Conservation (phyloP, 2,797 vertebrate species). For the Cephalopachus bancanus region DNA sequence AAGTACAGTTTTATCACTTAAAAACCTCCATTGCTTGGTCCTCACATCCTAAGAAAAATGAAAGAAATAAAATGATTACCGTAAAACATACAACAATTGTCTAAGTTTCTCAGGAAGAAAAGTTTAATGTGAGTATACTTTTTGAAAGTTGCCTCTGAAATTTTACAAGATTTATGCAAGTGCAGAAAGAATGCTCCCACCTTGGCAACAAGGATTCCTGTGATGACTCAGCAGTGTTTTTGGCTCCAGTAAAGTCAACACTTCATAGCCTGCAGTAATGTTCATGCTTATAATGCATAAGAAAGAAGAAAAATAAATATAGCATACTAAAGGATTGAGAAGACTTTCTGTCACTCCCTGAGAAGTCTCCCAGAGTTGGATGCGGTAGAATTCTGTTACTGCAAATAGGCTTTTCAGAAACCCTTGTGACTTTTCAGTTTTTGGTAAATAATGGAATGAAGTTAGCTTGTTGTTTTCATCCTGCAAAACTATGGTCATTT, state of each 20-base stretch:
- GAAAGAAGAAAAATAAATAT: constrained; percentile 2
- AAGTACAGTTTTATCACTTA: constrained; percentile 4
- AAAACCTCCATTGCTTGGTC: constrained; percentile 15
- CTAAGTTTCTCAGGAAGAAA: constrained; percentile 49
- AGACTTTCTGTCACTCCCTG: not conserved
- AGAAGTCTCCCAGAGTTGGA: not conserved
- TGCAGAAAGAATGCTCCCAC: constrained; percentile 28
- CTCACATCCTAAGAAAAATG: not conserved
- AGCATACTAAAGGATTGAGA: not conserved
- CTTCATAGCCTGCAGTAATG: not conserved
- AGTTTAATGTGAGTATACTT: not conserved
- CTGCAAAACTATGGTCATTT: not conserved
- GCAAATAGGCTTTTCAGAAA: constrained; percentile 44
- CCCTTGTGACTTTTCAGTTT: not conserved
- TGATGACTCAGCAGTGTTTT: constrained; percentile 51
- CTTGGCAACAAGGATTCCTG: not conserved
- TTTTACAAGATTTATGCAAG: constrained; percentile 54
- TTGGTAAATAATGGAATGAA: not conserved
- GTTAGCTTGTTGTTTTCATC: not conserved
- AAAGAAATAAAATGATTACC: constrained; percentile 54
- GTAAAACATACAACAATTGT: constrained; percentile 8
- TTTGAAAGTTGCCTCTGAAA: constrained; percentile 52
- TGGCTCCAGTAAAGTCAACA: not conserved
- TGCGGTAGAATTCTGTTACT: not conserved
- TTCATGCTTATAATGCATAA: not conserved